A percentile compares a stretch with the other conserved stretches of the same genome.
Conservation (phyloP, 1,140 invertebrate species). For the Drosophila auraria region DNA sequence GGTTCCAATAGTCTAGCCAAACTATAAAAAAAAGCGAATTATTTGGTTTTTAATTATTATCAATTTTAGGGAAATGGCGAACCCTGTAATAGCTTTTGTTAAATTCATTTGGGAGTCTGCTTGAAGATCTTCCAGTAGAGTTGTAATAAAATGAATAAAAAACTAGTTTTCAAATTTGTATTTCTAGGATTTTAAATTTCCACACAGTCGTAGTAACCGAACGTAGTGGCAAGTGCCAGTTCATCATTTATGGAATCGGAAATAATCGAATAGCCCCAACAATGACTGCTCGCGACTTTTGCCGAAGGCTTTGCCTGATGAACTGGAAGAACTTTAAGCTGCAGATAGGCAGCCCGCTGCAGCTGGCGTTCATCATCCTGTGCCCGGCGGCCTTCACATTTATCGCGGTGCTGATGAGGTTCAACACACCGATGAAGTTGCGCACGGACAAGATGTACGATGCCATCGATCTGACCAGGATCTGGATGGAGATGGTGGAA, state of each 20-base stretch:
- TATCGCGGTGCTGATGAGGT: constrained; percentile 35
- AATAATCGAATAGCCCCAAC: background rate
- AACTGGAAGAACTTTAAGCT: constrained; percentile 57
- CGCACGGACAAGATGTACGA: constrained; percentile 14
- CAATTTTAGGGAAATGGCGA: too few species aligned
- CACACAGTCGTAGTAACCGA: background rate
- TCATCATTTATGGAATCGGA: background rate
- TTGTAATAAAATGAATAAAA: too few species aligned
- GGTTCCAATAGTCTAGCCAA: too few species aligned
- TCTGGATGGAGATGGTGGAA: constrained; percentile 46
- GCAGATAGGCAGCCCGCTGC: constrained; percentile 37
- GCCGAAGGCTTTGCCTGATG: constrained; percentile 47
- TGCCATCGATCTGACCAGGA: background rate
- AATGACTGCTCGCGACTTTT: constrained; percentile 45
- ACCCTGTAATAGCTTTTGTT: too few species aligned
- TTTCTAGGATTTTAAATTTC: background rate
- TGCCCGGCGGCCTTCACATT: constrained; percentile 24
- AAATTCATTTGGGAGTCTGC: too few species aligned
- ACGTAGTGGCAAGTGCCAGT: too few species aligned
- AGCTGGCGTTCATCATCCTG: constrained; percentile 38
- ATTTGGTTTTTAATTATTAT: too few species aligned
- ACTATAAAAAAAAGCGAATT: too few species aligned
- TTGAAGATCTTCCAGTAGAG: too few species aligned
- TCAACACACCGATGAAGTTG: background rate
- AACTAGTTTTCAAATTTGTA: too few species aligned